Percentiles rank a stretch among this genome's conserved stretches.
Conservation (phyloP, 2,797 vertebrate genomes). For the Hyperoplus immaculatus region DNA sequence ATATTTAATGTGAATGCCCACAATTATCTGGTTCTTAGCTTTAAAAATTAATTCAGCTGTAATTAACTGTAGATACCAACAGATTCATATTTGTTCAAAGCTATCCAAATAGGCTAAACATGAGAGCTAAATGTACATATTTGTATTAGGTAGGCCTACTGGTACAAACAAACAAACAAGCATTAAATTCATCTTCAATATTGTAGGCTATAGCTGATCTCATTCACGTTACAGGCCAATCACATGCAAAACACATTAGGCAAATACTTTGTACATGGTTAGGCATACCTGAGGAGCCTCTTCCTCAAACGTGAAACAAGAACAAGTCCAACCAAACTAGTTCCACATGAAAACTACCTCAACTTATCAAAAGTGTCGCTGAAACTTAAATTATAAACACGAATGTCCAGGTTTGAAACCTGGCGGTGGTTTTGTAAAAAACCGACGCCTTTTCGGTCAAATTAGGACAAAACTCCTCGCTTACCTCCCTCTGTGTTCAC, state of each 20-base stretch:
- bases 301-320: neutral
- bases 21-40: neutral
- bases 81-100: too few species aligned
- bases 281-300: conserved; percentile 8
- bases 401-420: neutral
- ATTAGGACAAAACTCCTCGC: neutral
- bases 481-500: neutral
- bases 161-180: neutral
- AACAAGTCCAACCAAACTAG: neutral
- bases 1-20: neutral
- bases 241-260: neutral
- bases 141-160: neutral
- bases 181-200: too few species aligned
- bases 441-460: neutral
- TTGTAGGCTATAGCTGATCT: fast-evolving
- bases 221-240: neutral
- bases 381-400: neutral
- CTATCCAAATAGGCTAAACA: neutral
- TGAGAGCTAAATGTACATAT: neutral
- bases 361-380: neutral
- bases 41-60: neutral
- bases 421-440: neutral
- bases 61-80: too few species aligned
- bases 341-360: neutral
- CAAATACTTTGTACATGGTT: neutral